Percentiles rank a stretch among this genome's conserved stretches.
These are phyloP conservation scores for Poeciliopsis turrubarensis DNA, from an alignment of 2,113 vertebrate genomes.

Conservation along the genomic window DNA sequence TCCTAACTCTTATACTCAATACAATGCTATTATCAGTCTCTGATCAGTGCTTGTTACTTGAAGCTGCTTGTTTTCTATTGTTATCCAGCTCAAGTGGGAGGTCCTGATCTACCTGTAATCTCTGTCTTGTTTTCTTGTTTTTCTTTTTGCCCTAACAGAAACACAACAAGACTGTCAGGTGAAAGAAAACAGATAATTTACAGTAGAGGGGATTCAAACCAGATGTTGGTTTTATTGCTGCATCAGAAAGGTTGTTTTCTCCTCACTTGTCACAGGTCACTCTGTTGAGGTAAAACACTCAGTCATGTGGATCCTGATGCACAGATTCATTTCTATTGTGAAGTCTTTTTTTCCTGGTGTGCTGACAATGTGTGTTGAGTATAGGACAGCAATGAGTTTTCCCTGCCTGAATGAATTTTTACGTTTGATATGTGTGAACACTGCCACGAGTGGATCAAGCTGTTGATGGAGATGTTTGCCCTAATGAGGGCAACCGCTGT, in stretches of 20 bases:
- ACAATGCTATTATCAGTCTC: neutral
- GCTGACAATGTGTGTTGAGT: neutral
- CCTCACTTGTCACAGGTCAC: neutral
- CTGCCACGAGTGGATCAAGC: neutral
- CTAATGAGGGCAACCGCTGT: neutral
- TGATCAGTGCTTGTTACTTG: neutral
- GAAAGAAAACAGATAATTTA: slow-evolving; percentile 9
- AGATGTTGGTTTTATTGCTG: neutral
- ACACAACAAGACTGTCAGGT: slow-evolving; percentile 6
- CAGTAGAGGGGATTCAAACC: neutral
- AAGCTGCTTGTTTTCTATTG: slow-evolving; percentile 16
- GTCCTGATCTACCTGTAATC: slow-evolving; percentile 13
- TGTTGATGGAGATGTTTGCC: neutral
- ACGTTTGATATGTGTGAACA: neutral
- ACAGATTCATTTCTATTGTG: neutral
- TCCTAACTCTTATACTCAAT: neutral
- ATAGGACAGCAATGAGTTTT: neutral
- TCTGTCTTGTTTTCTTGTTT: slow-evolving; percentile 6
- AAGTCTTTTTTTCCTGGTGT: neutral
- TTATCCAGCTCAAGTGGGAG: neutral
- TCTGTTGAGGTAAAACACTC: neutral
- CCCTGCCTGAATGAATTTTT: slow-evolving; percentile 4
- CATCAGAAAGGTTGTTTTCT: neutral
- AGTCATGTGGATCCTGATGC: neutral
- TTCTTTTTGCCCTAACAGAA: slow-evolving; percentile 22